Evolutionary conservation across 2,113 vertebrate genomes (phyloP).

Genomic region (Riparia riparia): DNA sequence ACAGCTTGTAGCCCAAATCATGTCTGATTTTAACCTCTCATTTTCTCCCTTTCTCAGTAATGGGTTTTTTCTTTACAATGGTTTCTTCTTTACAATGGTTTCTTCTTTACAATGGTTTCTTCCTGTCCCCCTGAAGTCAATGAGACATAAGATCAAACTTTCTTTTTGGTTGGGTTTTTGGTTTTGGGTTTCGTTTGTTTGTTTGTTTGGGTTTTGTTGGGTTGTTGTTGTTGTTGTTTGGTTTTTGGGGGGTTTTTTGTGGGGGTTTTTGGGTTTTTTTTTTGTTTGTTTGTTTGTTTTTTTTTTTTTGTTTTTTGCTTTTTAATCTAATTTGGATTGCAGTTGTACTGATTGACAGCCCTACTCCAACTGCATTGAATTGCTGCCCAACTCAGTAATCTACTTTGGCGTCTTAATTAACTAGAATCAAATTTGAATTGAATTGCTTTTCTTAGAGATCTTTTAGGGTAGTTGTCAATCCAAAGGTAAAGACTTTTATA

Average conservation of each 20-base stretch:
- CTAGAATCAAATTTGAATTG: conserved; percentile 56
- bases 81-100: background rate
- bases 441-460: conserved; percentile 55
- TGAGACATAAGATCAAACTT: background rate
- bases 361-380: conserved; percentile 41
- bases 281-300: background rate
- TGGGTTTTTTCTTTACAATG: background rate
- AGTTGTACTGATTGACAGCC: conserved; percentile 45
- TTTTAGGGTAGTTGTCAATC: conserved; percentile 56
- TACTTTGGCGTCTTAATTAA: conserved; percentile 64
- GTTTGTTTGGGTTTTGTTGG: too few relatives aligned
- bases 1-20: background rate
- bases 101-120: background rate
- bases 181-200: too few relatives aligned
- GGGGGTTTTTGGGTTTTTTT: too few relatives aligned
- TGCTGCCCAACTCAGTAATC: conserved; percentile 57
- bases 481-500: conserved; percentile 58
- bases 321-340: conserved; percentile 2
- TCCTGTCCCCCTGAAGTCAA: background rate
- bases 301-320: background rate
- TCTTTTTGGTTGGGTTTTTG: too few relatives aligned
- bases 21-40: background rate
- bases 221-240: too few relatives aligned
- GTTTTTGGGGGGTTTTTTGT: too few relatives aligned
- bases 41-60: background rate